Conservation (phyloP, 2,797 vertebrate species). For the Hydrocynus forskahlii region DNA sequence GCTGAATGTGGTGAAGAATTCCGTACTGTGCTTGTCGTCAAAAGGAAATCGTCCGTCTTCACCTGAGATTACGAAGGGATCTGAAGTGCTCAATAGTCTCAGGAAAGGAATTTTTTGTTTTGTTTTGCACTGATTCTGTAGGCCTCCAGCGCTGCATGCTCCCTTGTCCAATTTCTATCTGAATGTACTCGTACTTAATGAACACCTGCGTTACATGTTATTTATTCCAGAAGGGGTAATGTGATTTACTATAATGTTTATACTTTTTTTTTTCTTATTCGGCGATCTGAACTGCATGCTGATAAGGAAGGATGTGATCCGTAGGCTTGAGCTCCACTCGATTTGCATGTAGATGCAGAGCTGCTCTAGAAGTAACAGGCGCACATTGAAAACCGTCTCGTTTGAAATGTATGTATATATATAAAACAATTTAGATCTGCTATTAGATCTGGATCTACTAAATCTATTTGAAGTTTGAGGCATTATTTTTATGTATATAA, state of each 20-base stretch:
- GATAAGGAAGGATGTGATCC: slow-evolving; percentile 48
- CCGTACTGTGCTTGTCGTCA: slow-evolving; percentile 68
- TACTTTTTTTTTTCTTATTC: slow-evolving; percentile 52
- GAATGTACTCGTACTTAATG: slow-evolving; percentile 77
- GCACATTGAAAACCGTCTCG: slow-evolving; percentile 63
- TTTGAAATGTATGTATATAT: slow-evolving; percentile 64
- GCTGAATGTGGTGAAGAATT: slow-evolving; percentile 66
- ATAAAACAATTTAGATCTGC: too few species aligned
- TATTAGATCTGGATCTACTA: slow-evolving; percentile 50
- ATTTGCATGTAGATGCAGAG: slow-evolving; percentile 76
- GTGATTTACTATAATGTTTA: slow-evolving; percentile 65
- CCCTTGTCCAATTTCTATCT: slow-evolving; percentile 70
- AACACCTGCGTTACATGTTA: slow-evolving; percentile 73
- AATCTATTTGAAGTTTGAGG: slow-evolving; percentile 64
- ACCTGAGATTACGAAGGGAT: slow-evolving; percentile 74
- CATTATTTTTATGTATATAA: slow-evolving; percentile 73
- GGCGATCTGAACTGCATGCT: slow-evolving; percentile 73
- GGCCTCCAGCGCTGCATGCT: slow-evolving; percentile 72
- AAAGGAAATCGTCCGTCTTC: slow-evolving; percentile 62
- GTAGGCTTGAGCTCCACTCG: slow-evolving; percentile 49
- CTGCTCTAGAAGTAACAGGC: slow-evolving; percentile 60
- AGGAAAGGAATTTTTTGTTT: slow-evolving; percentile 76
- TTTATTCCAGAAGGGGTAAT: slow-evolving; percentile 73
- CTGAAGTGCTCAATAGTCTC: slow-evolving; percentile 76
- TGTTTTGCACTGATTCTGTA: slow-evolving; percentile 80